phyloP scores from a whole-genome alignment of 92 coral and sea anemone genomes.

The Galaxea fascicularis region DNA sequence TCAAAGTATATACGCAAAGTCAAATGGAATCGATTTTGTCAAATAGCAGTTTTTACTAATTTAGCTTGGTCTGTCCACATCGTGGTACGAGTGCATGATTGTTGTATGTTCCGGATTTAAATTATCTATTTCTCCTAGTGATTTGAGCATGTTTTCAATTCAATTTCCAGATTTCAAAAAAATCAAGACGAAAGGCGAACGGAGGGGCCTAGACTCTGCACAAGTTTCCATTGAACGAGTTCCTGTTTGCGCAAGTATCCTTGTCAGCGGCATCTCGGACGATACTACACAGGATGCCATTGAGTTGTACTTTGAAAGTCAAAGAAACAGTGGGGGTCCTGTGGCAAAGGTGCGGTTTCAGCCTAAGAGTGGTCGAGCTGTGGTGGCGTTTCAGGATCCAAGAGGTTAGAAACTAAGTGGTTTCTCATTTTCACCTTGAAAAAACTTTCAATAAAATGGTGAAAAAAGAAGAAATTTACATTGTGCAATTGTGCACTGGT shows the following conservation, averaged over 20 bases:
- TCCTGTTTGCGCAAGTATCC: constrained; percentile 66
- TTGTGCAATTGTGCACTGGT: too few relatives aligned
- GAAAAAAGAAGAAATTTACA: too few relatives aligned
- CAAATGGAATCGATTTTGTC: too few relatives aligned
- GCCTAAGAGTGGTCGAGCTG: constrained; percentile 63
- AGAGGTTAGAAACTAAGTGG: constrained; percentile 51
- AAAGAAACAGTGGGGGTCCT: constrained; percentile 71
- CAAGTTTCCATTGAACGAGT: constrained; percentile 55
- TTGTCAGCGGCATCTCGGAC: constrained; percentile 71
- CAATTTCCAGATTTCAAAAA: constrained; percentile 62
- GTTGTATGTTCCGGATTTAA: too few relatives aligned
- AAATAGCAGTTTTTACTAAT: too few relatives aligned
- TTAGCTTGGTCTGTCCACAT: too few relatives aligned
- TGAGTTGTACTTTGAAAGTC: constrained; percentile 74
- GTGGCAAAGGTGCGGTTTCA: constrained; percentile 52
- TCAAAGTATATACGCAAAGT: too few relatives aligned
- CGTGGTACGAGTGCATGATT: too few relatives aligned
- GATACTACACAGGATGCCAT: constrained; percentile 76
- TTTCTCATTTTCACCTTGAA: too few relatives aligned
- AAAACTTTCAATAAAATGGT: too few relatives aligned
- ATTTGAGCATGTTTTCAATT: not conserved
- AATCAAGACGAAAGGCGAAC: constrained; percentile 63
- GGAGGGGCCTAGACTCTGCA: constrained; percentile 64
- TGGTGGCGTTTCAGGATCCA: constrained; percentile 71
- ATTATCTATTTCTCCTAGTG: not conserved